Conservation (phyloP, 2,888 invertebrate species). For the Griposia aprilina region DNA sequence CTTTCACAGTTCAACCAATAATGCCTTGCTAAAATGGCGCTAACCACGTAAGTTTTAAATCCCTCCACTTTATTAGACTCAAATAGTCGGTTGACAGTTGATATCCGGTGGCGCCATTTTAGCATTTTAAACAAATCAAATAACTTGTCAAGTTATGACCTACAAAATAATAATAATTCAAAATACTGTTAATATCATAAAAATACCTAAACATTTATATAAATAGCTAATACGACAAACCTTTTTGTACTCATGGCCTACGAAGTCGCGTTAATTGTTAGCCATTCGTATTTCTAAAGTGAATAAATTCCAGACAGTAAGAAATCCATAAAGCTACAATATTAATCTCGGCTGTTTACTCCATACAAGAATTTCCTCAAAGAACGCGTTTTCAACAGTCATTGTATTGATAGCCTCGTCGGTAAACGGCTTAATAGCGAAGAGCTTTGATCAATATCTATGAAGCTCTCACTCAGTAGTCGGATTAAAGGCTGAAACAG, state of each 20-base stretch:
- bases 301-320: not conserved
- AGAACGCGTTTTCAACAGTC: slow-evolving; percentile 35
- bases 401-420: slow-evolving; percentile 58
- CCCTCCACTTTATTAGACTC: too few species aligned
- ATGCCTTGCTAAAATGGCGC: too few species aligned
- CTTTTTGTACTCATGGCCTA: not conserved
- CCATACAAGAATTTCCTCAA: slow-evolving; percentile 17
- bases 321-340: slow-evolving; percentile 3
- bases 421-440: slow-evolving; percentile 57
- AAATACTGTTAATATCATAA: too few species aligned
- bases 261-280: not conserved
- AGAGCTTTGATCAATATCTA: slow-evolving; percentile 66
- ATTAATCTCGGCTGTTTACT: slow-evolving; percentile 28
- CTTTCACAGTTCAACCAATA: too few species aligned
- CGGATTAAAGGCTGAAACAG: slow-evolving; percentile 58
- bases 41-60: too few species aligned
- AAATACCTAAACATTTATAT: too few species aligned
- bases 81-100: too few species aligned
- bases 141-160: too few species aligned
- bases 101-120: too few species aligned
- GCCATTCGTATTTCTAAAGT: not conserved
- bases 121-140: too few species aligned
- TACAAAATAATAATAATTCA: too few species aligned
- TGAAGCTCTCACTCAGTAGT: slow-evolving; percentile 51
- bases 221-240: too few species aligned